Percentiles rank a stretch among this genome's conserved stretches.
phyloP scores from a whole-genome alignment of 2,888 invertebrate genomes.

The Lamellibrachia columna region DNA sequence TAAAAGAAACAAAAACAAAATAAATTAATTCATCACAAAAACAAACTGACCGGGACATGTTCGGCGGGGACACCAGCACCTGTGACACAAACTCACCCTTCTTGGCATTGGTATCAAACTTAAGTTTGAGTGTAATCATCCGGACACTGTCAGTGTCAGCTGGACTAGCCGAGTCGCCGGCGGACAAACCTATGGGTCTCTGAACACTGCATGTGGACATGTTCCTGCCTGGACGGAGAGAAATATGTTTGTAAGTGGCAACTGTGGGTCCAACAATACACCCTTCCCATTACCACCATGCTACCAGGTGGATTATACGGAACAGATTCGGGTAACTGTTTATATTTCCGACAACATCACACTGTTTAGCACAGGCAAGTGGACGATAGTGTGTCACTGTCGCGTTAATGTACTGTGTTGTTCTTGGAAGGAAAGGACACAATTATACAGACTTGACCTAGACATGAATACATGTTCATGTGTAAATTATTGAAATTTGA shows the following conservation, averaged over 20 bases:
- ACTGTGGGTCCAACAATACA: not conserved
- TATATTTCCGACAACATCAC: too few species aligned
- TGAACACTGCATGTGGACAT: constrained; percentile 38
- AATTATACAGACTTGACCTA: too few species aligned
- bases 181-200: constrained; percentile 33
- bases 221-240: constrained; percentile 27
- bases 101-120: constrained; percentile 36
- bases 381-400: too few species aligned
- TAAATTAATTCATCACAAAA: not conserved
- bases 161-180: constrained; percentile 31
- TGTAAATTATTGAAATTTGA: too few species aligned
- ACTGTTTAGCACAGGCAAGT: too few species aligned
- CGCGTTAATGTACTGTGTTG: too few species aligned
- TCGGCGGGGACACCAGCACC: not conserved
- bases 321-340: too few species aligned
- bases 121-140: constrained; percentile 39
- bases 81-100: constrained; percentile 35
- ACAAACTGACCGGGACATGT: not conserved
- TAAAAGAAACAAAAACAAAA: not conserved
- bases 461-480: too few species aligned
- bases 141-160: constrained; percentile 37
- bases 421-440: too few species aligned
- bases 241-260: not conserved
- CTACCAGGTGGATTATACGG: too few species aligned
- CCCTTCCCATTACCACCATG: not conserved